Evolutionary conservation across 2,888 invertebrate species (phyloP).

Genomic region (Suillia variegata): DNA sequence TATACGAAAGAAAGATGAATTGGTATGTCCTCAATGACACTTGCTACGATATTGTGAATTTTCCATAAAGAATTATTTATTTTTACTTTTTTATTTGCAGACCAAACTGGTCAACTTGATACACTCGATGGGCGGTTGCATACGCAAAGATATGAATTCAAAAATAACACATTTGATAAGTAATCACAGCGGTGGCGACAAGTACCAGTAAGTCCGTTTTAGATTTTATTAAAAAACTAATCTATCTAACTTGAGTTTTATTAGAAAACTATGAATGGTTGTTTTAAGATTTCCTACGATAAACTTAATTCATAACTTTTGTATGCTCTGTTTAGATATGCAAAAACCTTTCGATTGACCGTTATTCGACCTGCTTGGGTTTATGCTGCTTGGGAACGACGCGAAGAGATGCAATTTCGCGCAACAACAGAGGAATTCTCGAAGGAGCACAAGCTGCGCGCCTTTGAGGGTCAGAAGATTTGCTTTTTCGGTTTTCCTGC

Average conservation of each 20-base stretch:
- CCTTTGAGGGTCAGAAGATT: slow-evolving; percentile 85
- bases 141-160: slow-evolving; percentile 86
- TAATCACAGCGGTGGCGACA: slow-evolving; percentile 85
- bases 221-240: not conserved
- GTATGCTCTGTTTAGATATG: slow-evolving; percentile 67
- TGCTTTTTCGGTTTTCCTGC: slow-evolving; percentile 89
- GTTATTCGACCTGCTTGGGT: slow-evolving; percentile 91
- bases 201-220: slow-evolving; percentile 71
- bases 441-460: slow-evolving; percentile 78
- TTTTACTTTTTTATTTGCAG: slow-evolving; percentile 62
- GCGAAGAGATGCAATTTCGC: slow-evolving; percentile 71
- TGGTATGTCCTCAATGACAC: slow-evolving; percentile 66
- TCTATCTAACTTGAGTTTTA: not conserved
- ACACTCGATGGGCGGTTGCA: slow-evolving; percentile 96
- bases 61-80: not conserved
- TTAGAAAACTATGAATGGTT: not conserved
- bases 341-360: slow-evolving; percentile 85
- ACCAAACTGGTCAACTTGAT: slow-evolving; percentile 85
- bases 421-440: slow-evolving; percentile 74
- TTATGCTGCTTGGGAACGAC: slow-evolving; percentile 81
- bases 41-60: not conserved
- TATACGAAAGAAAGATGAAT: slow-evolving; percentile 85
- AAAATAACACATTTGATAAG: slow-evolving; percentile 94
- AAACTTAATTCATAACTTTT: too few relatives aligned
- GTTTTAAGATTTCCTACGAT: not conserved